Conservation (phyloP, 1,140 invertebrate genomes). For the Trichomalopsis sarcophagae region DNA sequence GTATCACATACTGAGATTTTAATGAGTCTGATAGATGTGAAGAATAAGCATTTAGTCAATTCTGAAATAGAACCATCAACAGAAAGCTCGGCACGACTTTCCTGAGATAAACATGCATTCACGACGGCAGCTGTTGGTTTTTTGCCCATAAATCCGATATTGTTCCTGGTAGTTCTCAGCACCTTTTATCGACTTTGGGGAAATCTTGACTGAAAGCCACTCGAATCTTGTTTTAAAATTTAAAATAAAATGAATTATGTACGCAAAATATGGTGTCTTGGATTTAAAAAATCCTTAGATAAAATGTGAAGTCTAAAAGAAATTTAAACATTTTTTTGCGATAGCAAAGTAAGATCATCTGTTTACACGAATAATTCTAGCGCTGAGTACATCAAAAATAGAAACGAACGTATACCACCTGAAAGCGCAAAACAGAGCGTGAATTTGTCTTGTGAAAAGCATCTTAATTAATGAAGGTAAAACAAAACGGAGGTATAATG, state of each 20-base stretch:
- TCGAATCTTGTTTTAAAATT: not conserved
- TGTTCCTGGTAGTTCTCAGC: conserved; percentile 10
- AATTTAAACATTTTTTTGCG: no score
- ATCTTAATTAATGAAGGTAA: conserved; percentile 22
- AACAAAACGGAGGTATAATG: not conserved
- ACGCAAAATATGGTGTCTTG: no score
- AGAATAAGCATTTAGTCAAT: not conserved
- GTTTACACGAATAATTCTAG: no score
- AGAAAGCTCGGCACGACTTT: not conserved
- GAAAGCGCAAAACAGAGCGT: conserved; percentile 15
- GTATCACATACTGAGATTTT: no score
- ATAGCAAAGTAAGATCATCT: no score
- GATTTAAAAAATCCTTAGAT: no score
- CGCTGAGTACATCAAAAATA: not conserved
- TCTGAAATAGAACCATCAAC: not conserved
- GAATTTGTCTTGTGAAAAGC: conserved; percentile 9
- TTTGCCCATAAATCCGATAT: not conserved
- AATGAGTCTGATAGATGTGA: not conserved
- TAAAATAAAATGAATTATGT: not conserved
- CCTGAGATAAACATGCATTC: not conserved
- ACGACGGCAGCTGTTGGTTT: not conserved
- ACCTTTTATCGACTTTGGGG: not conserved
- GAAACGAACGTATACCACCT: not conserved
- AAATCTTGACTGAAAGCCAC: conserved; percentile 25
- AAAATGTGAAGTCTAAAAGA: no score